A percentile compares a stretch with the other conserved stretches of the same genome.
Conservation (phyloP, 2,888 invertebrate species). For the Tuta absoluta region DNA sequence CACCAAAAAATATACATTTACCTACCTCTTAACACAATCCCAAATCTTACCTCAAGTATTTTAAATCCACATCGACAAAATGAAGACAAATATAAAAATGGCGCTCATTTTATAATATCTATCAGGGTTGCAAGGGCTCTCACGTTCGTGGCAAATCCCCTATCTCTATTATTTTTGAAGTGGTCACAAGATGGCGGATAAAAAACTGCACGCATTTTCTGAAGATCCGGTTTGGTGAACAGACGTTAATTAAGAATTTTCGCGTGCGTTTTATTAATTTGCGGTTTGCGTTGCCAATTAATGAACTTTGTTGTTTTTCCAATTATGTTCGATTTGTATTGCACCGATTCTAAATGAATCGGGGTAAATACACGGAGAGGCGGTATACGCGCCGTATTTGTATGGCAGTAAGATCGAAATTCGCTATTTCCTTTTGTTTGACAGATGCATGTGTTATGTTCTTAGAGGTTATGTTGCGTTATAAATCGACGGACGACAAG, state of each 20-base stretch:
- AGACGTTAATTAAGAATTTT: slow-evolving; percentile 12
- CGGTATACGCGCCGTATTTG: too few relatives aligned
- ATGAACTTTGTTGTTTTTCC: not conserved
- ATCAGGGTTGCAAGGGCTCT: slow-evolving; percentile 43
- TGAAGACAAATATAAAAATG: not conserved
- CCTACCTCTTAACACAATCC: not conserved
- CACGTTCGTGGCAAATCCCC: slow-evolving; percentile 35
- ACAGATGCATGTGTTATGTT: too few relatives aligned
- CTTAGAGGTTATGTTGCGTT: too few relatives aligned
- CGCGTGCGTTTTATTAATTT: not conserved
- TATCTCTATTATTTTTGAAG: slow-evolving; percentile 62
- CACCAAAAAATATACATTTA: not conserved
- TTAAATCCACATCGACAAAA: not conserved
- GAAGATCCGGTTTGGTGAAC: not conserved
- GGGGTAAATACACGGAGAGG: not conserved
- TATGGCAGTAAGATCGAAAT: too few relatives aligned
- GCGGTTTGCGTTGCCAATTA: not conserved
- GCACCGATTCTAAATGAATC: not conserved
- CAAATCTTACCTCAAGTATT: not conserved
- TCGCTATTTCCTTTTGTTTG: too few relatives aligned
- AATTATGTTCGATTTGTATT: not conserved
- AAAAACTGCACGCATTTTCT: slow-evolving; percentile 43
- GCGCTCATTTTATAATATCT: slow-evolving; percentile 9
- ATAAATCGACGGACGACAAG: too few relatives aligned
- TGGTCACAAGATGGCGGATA: slow-evolving; percentile 52